phyloP scores from a whole-genome alignment of 1,140 invertebrate genomes.

The Eubasilissa regina region DNA sequence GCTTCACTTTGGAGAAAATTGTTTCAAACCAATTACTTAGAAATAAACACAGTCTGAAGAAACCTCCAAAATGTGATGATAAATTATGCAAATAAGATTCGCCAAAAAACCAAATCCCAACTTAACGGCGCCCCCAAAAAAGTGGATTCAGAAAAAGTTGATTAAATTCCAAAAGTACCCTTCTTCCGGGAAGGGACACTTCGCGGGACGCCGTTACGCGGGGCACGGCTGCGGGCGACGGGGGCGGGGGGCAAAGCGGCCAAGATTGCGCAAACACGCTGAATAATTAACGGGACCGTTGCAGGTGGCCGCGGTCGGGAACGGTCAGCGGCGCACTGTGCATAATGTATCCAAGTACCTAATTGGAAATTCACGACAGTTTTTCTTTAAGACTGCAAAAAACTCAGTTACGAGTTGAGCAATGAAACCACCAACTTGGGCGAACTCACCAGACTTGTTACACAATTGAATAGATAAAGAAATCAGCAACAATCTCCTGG shows the following conservation, averaged over 20 bases:
- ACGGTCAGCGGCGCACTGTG: conserved; percentile 10
- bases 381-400: not conserved
- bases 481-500: no score
- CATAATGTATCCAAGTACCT: not conserved
- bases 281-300: conserved; percentile 55
- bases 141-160: conserved; percentile 46
- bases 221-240: conserved; percentile 1
- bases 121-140: conserved; percentile 29
- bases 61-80: conserved; percentile 27
- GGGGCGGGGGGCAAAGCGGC: conserved; percentile 22
- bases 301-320: conserved; percentile 29
- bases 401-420: no score
- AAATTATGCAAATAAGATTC: conserved; percentile 47
- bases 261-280: conserved; percentile 57
- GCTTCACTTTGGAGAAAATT: not conserved
- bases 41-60: conserved; percentile 18
- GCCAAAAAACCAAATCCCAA: conserved; percentile 37
- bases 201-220: conserved; percentile 5
- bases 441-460: no score
- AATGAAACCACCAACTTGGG: no score
- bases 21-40: conserved; percentile 1
- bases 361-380: not conserved
- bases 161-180: conserved; percentile 51
- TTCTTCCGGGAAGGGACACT: not conserved
- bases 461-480: no score